phyloP scores from a whole-genome alignment of 2,888 invertebrate species.

The Coenonympha arcania region DNA sequence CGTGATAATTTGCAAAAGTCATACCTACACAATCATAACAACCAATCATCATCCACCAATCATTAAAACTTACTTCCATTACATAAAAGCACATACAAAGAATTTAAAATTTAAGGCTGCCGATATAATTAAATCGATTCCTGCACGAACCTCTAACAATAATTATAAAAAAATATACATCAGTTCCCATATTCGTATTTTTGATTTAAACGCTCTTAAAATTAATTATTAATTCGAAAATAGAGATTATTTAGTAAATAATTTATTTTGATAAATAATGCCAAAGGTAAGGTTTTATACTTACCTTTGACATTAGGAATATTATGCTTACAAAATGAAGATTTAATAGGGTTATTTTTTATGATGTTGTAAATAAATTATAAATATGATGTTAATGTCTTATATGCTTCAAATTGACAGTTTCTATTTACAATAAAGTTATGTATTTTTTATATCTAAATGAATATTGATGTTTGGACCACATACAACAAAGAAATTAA shows the following conservation, averaged over 20 bases:
- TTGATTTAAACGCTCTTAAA: slow-evolving; percentile 6
- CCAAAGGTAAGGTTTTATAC: not conserved
- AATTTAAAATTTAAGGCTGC: slow-evolving; percentile 12
- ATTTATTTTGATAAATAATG: not conserved
- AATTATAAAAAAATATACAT: not conserved
- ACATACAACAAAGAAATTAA: not conserved
- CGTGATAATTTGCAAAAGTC: too few species aligned
- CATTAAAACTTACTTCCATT: not conserved
- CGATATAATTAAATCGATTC: too few species aligned
- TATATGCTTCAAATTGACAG: not conserved
- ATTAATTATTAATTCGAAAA: slow-evolving; percentile 16
- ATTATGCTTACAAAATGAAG: not conserved
- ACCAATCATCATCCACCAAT: too few species aligned
- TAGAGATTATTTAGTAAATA: slow-evolving; percentile 6
- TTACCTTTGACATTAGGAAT: too few species aligned
- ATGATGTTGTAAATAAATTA: not conserved
- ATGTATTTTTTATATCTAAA: not conserved
- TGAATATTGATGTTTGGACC: not conserved
- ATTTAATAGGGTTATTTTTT: not conserved
- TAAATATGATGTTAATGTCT: not conserved
- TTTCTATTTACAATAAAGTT: too few species aligned
- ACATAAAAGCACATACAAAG: slow-evolving; percentile 2
- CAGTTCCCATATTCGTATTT: too few species aligned
- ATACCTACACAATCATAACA: too few species aligned
- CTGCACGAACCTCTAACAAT: too few species aligned